phyloP scores from a whole-genome alignment of 2,888 invertebrate species.

The Asteroscopus sphinx region DNA sequence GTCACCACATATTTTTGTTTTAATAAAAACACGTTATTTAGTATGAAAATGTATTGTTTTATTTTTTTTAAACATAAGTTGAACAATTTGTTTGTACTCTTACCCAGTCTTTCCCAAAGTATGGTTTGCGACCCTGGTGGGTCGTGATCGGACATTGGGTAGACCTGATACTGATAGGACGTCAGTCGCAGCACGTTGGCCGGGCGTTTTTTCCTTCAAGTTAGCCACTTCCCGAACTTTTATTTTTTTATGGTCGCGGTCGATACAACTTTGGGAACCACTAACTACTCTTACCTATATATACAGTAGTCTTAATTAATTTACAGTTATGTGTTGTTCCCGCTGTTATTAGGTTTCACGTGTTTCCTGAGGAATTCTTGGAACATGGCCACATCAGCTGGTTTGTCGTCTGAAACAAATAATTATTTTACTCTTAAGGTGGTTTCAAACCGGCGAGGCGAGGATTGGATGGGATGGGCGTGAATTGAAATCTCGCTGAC shows the following conservation, averaged over 20 bases:
- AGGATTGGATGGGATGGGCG: too few species aligned
- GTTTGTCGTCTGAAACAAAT: slow-evolving; percentile 78
- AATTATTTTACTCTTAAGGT: neutral
- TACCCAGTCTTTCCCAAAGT: too few species aligned
- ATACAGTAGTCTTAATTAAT: slow-evolving; percentile 46
- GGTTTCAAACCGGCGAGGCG: too few species aligned
- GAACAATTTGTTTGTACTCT: neutral
- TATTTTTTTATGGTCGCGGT: too few species aligned
- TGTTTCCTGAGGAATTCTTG: slow-evolving; percentile 85
- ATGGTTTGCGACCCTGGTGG: too few species aligned
- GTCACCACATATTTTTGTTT: slow-evolving; percentile 36
- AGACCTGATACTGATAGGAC: too few species aligned
- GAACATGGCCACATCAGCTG: slow-evolving; percentile 81
- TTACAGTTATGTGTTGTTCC: slow-evolving; percentile 62
- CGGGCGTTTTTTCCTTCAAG: too few species aligned
- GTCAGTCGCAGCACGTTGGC: too few species aligned
- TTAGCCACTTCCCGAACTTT: too few species aligned
- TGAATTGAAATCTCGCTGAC: too few species aligned
- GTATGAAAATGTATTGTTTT: neutral
- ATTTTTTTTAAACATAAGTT: slow-evolving; percentile 7
- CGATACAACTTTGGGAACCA: too few species aligned
- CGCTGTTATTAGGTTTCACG: slow-evolving; percentile 74
- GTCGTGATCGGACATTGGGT: too few species aligned
- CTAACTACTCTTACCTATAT: slow-evolving; percentile 47
- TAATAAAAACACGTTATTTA: slow-evolving; percentile 39